Evolutionary conservation across 92 coral and sea anemone species (phyloP).

Genomic region (Desmophyllum pertusum): DNA sequence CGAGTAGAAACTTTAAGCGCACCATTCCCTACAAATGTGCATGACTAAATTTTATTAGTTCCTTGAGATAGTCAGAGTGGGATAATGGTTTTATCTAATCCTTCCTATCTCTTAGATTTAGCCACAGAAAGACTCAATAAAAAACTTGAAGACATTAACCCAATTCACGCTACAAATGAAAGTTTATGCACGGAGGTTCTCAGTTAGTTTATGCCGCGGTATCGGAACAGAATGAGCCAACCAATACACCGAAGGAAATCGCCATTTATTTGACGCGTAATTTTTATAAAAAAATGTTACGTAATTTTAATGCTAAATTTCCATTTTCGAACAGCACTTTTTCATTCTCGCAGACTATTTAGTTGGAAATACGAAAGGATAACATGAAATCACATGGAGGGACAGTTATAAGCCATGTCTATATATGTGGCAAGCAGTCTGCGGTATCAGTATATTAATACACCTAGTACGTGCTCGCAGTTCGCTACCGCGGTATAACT

Average conservation of each 20-base stretch:
- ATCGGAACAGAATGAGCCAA: neutral
- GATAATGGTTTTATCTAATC: neutral
- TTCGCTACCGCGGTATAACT: neutral
- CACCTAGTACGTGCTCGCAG: slow-evolving; percentile 30
- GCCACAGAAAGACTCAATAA: neutral
- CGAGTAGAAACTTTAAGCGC: neutral
- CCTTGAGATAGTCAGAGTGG: neutral
- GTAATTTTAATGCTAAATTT: neutral
- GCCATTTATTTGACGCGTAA: neutral
- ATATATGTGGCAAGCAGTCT: neutral
- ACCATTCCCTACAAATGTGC: neutral
- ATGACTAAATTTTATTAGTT: neutral
- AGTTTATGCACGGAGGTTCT: neutral
- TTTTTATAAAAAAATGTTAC: too few species aligned
- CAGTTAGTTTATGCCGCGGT: neutral
- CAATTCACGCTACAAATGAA: neutral
- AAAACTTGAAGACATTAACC: neutral
- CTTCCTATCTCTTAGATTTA: neutral
- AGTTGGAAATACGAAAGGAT: neutral
- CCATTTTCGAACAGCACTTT: neutral
- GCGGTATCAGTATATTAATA: slow-evolving; percentile 1
- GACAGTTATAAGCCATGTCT: neutral
- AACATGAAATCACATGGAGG: neutral
- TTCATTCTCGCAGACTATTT: neutral
- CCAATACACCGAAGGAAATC: neutral